Conservation (phyloP, 2,113 vertebrate genomes). For the Percina caprodes region DNA sequence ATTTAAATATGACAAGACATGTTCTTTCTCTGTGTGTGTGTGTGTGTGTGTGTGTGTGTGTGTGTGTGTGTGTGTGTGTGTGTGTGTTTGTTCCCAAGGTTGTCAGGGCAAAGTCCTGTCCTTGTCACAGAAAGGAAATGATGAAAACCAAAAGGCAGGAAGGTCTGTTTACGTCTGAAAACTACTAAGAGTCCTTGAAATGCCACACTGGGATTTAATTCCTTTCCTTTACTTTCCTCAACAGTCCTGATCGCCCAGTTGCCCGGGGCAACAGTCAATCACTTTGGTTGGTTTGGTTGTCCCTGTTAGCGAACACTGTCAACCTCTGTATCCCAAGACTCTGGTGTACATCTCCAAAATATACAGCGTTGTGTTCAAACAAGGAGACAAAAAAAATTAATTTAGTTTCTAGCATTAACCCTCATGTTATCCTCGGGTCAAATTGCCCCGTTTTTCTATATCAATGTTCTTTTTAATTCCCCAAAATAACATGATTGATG, state of each 20-base stretch:
- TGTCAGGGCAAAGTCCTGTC: conserved; percentile 38
- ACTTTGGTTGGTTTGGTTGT: conserved; percentile 46
- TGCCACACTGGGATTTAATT: conserved; percentile 19
- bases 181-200: conserved; percentile 30
- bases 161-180: conserved; percentile 36
- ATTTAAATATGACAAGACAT: conserved; percentile 24
- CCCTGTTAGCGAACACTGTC: conserved; percentile 16
- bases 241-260: conserved; percentile 29
- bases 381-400: not conserved
- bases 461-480: too few species aligned
- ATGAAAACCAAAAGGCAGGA: conserved; percentile 50
- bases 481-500: too few species aligned
- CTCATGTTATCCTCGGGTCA: too few species aligned
- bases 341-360: conserved; percentile 6
- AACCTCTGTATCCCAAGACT: conserved; percentile 12
- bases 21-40: not conserved
- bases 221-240: conserved; percentile 3
- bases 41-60: not conserved
- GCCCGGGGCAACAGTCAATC: conserved; percentile 44
- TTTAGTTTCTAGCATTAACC: not conserved
- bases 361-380: not conserved
- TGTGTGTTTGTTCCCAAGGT: conserved; percentile 17
- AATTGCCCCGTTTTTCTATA: too few species aligned
- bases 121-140: conserved; percentile 26
- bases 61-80: conserved; percentile 30